Conservation (phyloP, 2,113 vertebrate species). For the Anarhynchus alexandrinus region DNA sequence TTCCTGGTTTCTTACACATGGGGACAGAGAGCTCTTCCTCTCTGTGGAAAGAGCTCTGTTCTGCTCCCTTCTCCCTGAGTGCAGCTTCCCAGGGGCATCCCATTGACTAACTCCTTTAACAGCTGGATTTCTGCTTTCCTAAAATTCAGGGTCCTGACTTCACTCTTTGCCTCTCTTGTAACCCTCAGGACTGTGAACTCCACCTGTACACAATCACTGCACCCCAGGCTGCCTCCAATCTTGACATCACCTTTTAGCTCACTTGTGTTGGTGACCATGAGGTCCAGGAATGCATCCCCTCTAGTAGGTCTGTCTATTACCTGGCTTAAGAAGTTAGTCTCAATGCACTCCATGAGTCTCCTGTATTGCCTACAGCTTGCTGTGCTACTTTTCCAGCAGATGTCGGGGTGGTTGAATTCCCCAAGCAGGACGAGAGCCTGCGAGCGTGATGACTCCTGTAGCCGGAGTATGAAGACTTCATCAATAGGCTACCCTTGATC, state of each 20-base stretch:
- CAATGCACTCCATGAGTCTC: not conserved
- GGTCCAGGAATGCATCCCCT: too few relatives aligned
- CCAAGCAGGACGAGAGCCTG: not conserved
- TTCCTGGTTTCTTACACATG: too few relatives aligned
- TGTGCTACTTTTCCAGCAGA: not conserved
- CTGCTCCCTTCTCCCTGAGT: too few relatives aligned
- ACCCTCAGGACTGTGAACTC: not conserved
- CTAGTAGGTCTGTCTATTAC: not conserved
- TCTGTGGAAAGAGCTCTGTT: not conserved
- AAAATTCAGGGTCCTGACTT: not conserved
- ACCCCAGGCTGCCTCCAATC: too few relatives aligned
- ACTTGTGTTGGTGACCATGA: too few relatives aligned
- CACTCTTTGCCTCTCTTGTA: not conserved
- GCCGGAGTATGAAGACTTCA: not conserved
- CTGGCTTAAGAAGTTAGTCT: too few relatives aligned
- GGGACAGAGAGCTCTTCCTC: not conserved
- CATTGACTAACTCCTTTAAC: too few relatives aligned
- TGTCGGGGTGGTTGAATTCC: too few relatives aligned
- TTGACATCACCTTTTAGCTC: too few relatives aligned
- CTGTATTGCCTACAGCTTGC: not conserved
- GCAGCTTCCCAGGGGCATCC: too few relatives aligned
- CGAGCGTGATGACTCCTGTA: not conserved
- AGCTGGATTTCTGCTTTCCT: not conserved
- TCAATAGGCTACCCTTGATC: too few relatives aligned
- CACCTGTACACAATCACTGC: not conserved